phyloP scores from a whole-genome alignment of 2,888 invertebrate genomes.

The Sinelater perroti region DNA sequence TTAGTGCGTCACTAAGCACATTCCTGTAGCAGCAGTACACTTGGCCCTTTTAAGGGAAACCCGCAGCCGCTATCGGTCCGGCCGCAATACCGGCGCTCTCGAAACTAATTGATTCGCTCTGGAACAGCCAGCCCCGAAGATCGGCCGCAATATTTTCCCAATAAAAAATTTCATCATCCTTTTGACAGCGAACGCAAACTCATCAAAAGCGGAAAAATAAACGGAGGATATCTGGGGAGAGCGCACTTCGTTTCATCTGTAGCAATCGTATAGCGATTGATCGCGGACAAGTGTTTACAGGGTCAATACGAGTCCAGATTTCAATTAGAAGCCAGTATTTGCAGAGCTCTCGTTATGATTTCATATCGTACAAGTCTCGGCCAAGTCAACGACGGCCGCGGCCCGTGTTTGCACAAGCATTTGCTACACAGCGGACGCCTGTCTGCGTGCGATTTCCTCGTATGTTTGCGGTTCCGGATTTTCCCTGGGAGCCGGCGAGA shows the following conservation, averaged over 20 bases:
- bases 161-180: conserved; percentile 55
- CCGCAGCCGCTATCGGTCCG: no score
- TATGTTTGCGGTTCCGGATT: conserved; percentile 7
- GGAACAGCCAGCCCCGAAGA: no score
- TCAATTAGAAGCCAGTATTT: conserved; percentile 62
- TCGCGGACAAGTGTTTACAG: conserved; percentile 61
- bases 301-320: conserved; percentile 61
- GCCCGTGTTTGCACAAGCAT: conserved; percentile 45
- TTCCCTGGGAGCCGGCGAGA: neutral
- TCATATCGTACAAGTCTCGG: conserved; percentile 58
- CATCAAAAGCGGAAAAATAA: conserved; percentile 56
- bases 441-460: conserved; percentile 16
- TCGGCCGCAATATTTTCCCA: conserved; percentile 37
- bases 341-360: conserved; percentile 62
- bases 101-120: no score
- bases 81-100: no score
- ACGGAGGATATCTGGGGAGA: conserved; percentile 43
- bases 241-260: conserved; percentile 50
- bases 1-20: no score
- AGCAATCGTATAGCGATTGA: conserved; percentile 56
- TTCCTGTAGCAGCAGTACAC: no score
- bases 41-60: no score
- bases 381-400: conserved; percentile 50
- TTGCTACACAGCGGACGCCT: conserved; percentile 39
- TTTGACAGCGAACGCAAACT: conserved; percentile 56